Percentiles rank a stretch among this genome's conserved stretches.
Evolutionary conservation across 2,113 vertebrate genomes (phyloP).

Genomic region (Vimba vimba): DNA sequence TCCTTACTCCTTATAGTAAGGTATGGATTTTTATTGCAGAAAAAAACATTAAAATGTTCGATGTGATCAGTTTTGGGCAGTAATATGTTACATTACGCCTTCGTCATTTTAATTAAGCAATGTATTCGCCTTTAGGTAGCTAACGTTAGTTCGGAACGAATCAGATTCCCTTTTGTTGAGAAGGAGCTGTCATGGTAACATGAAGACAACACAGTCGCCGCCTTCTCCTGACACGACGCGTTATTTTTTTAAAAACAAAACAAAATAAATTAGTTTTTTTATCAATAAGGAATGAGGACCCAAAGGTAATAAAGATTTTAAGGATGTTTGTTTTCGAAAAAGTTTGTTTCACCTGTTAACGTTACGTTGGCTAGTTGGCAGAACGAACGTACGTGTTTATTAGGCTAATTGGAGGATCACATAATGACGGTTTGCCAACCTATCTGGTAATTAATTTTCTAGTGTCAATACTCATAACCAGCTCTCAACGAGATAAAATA

Average conservation of each 20-base stretch:
- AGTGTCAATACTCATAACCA: neutral
- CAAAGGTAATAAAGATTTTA: constrained; percentile 17
- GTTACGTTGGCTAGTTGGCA: neutral
- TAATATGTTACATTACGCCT: neutral
- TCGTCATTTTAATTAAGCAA: neutral
- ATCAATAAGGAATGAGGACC: neutral
- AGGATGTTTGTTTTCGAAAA: neutral
- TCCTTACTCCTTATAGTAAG: neutral
- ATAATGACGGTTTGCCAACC: neutral
- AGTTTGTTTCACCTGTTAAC: neutral
- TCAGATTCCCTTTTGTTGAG: constrained; percentile 4
- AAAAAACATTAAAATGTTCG: neutral
- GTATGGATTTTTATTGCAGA: neutral
- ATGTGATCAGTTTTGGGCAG: neutral
- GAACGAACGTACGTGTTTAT: neutral
- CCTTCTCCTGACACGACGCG: neutral
- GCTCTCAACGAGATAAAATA: neutral
- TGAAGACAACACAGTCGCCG: constrained; percentile 9
- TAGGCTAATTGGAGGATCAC: neutral
- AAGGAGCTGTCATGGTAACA: constrained; percentile 28
- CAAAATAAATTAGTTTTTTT: neutral
- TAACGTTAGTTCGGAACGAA: constrained; percentile 12
- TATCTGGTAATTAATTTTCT: neutral
- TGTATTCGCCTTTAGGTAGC: neutral
- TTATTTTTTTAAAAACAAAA: neutral